Evolutionary conservation across 2,888 invertebrate species (phyloP), one percentile per base, ranked within the genome.

Genomic region (Philereme vetulata): DNA sequence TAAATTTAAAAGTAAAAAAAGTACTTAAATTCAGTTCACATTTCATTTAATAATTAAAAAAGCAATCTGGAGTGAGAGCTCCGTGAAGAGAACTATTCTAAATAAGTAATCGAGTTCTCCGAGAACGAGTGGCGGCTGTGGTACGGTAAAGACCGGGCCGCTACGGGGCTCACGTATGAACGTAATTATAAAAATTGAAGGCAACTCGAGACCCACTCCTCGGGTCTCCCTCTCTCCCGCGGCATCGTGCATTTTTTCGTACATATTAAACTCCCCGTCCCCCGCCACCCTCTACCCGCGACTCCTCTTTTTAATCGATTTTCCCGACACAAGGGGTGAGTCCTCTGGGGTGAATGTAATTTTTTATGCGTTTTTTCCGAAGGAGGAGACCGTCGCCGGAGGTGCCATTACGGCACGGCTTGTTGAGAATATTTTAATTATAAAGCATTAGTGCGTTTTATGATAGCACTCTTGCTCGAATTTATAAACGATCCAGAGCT

Each of bases 151-250:
- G 68, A 72, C 78, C 64, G 60, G 67, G 64, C 64, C 60, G 68
- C 91, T 74, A 82, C 93, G 75, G 84, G 93, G 85, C 93, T 96
- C 86, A 95, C 95, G 91, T 91, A 91, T 91, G 92, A 90, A 90
- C 91, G 90, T 91, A 92, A 91, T 92, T 92, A 91, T 91, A 91
- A 92, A 92, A 92, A 91, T 91, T 89, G 90, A 88, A 92, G 90
- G 87, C 88, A 88, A 84, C 84, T 87, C 77, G 78, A 81, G 83
- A 81, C 79, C 84, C 85, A 72, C 85, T 86, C 85, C 85, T 83
- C 74, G 84, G 82, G 76, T 78, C 81, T 83, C 89, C 89, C 88
- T 86, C 90, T 79, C 88, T 85, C 89, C 84, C 87, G 84, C 77
- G 81, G 82, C 85, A 84, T 84, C 90, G 90, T 92, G 92, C 92